Evolutionary conservation across 2,113 vertebrate species (phyloP).

Genomic region (Pollachius pollachius): DNA sequence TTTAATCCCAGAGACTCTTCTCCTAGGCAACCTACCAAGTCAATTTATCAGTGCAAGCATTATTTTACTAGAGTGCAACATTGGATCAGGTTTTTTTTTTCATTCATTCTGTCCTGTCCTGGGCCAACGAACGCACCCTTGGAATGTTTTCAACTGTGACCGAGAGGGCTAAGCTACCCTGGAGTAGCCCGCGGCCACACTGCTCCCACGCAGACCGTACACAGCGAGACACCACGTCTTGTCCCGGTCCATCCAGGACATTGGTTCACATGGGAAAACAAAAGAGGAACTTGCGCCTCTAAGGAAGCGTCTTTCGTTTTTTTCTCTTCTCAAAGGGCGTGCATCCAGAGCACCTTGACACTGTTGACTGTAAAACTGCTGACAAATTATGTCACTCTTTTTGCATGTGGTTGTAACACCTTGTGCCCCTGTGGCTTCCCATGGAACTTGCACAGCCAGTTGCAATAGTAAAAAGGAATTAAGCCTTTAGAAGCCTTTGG

Average conservation of each 20-base stretch:
- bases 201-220: conserved; percentile 38
- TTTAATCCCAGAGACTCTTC: conserved; percentile 14
- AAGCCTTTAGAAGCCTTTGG: too few species aligned
- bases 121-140: conserved; percentile 24
- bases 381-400: conserved; percentile 24
- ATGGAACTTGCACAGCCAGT: conserved; percentile 25
- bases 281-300: too few species aligned
- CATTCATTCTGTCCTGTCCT: not conserved
- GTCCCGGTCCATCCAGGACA: not conserved
- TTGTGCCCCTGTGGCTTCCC: conserved; percentile 38
- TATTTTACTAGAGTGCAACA: not conserved
- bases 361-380: conserved; percentile 41
- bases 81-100: conserved; percentile 2
- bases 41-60: conserved; percentile 18
- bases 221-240: conserved; percentile 1
- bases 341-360: conserved; percentile 59
- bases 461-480: too few species aligned
- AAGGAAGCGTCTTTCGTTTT: too few species aligned
- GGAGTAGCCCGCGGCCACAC: conserved; percentile 18
- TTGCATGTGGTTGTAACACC: conserved; percentile 45
- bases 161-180: conserved; percentile 33
- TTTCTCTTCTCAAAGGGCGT: conserved; percentile 49
- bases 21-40: conserved; percentile 7
- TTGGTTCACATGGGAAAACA: not conserved
- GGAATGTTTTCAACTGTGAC: conserved; percentile 30